Evolutionary conservation across 2,888 invertebrate species (phyloP).

Genomic region (Philonicus albiceps): DNA sequence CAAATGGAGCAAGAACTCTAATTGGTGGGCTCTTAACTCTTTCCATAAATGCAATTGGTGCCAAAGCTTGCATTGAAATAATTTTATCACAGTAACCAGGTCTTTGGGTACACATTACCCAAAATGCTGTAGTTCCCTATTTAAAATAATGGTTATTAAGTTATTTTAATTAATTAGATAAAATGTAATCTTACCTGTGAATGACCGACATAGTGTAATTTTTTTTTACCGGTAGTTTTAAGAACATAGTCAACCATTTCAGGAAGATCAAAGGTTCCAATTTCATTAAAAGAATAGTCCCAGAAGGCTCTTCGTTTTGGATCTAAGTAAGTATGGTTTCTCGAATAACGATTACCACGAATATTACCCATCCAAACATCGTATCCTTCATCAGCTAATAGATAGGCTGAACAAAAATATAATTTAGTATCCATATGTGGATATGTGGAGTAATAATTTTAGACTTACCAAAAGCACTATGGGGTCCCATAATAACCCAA

Average conservation of each 20-base stretch:
- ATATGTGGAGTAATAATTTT: too few species aligned
- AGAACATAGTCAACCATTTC: slow-evolving; percentile 80
- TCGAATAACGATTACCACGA: slow-evolving; percentile 62
- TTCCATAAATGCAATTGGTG: slow-evolving; percentile 64
- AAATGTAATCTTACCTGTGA: slow-evolving; percentile 65
- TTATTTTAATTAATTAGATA: background rate
- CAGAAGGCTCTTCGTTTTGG: slow-evolving; percentile 66
- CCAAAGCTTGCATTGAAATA: slow-evolving; percentile 62
- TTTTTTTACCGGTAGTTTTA: slow-evolving; percentile 67
- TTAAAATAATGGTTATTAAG: background rate
- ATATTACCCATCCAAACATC: slow-evolving; percentile 64
- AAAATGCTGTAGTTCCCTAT: slow-evolving; percentile 66
- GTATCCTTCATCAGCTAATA: slow-evolving; percentile 61
- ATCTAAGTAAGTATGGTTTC: slow-evolving; percentile 59
- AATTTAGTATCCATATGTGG: background rate
- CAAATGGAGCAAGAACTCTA: slow-evolving; percentile 31
- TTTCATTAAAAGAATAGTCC: slow-evolving; percentile 77
- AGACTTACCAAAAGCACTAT: slow-evolving; percentile 64
- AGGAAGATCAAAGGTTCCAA: slow-evolving; percentile 79
- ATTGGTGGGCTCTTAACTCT: slow-evolving; percentile 56
- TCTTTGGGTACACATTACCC: slow-evolving; percentile 61
- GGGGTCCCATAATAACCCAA: slow-evolving; percentile 73
- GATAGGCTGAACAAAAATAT: slow-evolving; percentile 57
- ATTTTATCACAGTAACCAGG: slow-evolving; percentile 65
- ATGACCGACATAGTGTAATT: slow-evolving; percentile 81